Evolutionary conservation across 2,113 vertebrate genomes (phyloP), one percentile per base, ranked within the genome.

Genomic region (Pao palembangensis): DNA sequence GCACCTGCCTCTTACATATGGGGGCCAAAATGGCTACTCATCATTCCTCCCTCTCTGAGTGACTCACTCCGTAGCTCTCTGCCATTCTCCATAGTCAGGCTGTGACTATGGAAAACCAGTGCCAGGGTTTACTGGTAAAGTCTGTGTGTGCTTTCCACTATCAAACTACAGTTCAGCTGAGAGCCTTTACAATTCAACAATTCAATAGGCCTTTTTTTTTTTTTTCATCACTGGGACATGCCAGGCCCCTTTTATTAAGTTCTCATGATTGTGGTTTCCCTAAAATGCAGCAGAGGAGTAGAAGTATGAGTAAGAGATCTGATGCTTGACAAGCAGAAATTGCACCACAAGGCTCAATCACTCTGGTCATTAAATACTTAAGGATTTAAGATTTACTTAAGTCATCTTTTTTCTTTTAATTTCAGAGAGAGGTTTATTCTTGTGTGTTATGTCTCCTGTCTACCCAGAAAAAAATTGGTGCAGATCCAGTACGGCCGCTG

Each of bases 11-110:
- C 80, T 73, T 73, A 68, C 66, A 17, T 69, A 52, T 72, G 73
- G 66, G 61, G 67, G 78, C 68, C 80, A 86, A 85, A 80, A 83
- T 87, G 87, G 75, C 85, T 61, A 80, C 81, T 87, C 77, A 82
- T 87, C 84, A 87, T 74, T 85, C 75, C 78, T 62, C 41, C 71
- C 72, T 72, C 67, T 75, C 67, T 73, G 53, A 80, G 67, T 67
- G 67, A 77, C 73, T 80, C 75, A 71, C 81, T 74, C 74, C 64
- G 76, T 69, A 67, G 74, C 77, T 80, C 75, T 75, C 60, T 80
- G 65, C 79, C 70, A 80, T 80, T 87, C 76, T 84, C 76, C 82
- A 86, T 82, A 86, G 79, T 85, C 76, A 78, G 70, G 56, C 65
- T 76, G 69, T 75, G 53, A 84, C 78, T 83, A 78, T 83, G 80